Percentiles rank a stretch among this genome's conserved stretches.
Evolutionary conservation across 2,888 invertebrate genomes (phyloP).

Genomic region (Ommatoiulus sabulosus): DNA sequence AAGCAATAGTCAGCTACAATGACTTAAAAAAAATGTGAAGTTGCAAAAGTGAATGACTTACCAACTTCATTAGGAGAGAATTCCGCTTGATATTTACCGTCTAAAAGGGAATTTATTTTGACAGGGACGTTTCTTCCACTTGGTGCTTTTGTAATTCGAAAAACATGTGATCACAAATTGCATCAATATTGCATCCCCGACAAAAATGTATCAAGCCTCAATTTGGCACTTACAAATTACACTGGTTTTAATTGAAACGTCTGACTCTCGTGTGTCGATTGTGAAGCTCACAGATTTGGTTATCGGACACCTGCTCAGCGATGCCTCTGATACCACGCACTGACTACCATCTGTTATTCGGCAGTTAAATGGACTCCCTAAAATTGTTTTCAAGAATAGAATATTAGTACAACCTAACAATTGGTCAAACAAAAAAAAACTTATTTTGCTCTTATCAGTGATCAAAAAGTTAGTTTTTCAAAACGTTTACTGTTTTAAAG

Average conservation of each 20-base stretch:
- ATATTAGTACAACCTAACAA: not conserved
- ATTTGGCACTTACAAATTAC: conserved; percentile 62
- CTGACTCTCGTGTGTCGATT: conserved; percentile 71
- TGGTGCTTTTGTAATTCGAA: conserved; percentile 71
- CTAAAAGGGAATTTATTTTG: conserved; percentile 73
- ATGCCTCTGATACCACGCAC: conserved; percentile 76
- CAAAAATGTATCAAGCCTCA: not conserved
- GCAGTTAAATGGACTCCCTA: conserved; percentile 83
- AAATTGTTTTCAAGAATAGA: not conserved
- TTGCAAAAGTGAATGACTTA: conserved; percentile 58
- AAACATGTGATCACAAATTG: not conserved
- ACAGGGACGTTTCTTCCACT: conserved; percentile 84
- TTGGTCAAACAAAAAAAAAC: not conserved
- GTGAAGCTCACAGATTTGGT: conserved; percentile 75
- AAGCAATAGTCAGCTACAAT: not conserved
- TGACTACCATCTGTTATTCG: conserved; percentile 79
- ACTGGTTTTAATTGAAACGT: conserved; percentile 63
- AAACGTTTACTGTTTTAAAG: too few relatives aligned
- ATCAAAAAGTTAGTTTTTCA: too few relatives aligned
- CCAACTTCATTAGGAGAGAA: conserved; percentile 87
- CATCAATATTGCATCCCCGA: not conserved
- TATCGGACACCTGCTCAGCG: conserved; percentile 78
- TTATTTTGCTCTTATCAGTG: not conserved
- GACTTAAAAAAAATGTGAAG: not conserved
- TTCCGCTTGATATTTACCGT: conserved; percentile 79